Base-by-base conservation (phyloP, 92 coral and sea anemone genomes). In the Siderastrea radians region DNA sequence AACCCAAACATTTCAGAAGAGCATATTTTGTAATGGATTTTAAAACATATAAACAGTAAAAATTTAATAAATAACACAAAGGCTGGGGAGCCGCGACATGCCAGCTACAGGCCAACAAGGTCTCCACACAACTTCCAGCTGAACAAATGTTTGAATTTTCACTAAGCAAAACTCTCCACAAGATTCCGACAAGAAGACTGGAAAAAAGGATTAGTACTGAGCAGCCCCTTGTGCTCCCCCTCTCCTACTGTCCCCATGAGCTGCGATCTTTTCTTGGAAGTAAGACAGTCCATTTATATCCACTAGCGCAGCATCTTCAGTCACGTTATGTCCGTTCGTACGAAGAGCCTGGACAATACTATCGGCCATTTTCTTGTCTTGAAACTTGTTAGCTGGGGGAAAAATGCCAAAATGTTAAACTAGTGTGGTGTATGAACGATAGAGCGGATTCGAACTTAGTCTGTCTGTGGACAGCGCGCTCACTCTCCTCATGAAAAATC, bases 171-270 rank as follows among this genome's bases (percentile, higher is more conserved):
- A 26, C 38, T 26, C 38, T 26, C 38, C 38, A 26, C 38, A 26
- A 26, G 38, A 26, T 26, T 26, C 38, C 38, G 38, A 26, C 26
- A 66, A 6, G n/a, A 67, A 9, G 12, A 44, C 16, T 10, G 4
- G 5, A 38, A 13, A 8, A 6, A 38, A 44, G 58, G 53, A 73
- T 92, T 79, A 96, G 72, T 87, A 95, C 65, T 80, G 78, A 15
- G 95, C 93, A n/a, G 86, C 82, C 15, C 97, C 96, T 74, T 90
- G 88, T 19, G 63, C 78, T 26, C 93, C 95, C 4, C 91, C 97
- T 78, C 98, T 65, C 6, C 99, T 88, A 59, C 96, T 92, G 85
- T 97, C 99, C 50, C 93, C 94, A 70, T 95, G 96, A 80, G 95
- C 98, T 59, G 93, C 81, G 53, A 97, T 43, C 16, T 83, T 47